phyloP scores from a whole-genome alignment of 2,888 invertebrate genomes.

The Synanthedon tipuliformis region DNA sequence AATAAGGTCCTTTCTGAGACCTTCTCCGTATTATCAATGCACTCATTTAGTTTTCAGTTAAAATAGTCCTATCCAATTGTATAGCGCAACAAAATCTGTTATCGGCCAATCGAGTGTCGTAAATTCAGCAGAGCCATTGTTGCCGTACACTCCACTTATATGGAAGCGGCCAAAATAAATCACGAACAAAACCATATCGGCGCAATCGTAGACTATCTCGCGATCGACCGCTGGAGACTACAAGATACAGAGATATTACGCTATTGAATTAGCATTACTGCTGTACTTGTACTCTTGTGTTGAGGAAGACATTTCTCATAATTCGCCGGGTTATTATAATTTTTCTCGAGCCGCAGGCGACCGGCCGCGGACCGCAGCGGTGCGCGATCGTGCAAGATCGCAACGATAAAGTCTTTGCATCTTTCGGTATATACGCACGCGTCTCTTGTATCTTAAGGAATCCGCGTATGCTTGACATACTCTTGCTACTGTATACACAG shows the following conservation, averaged over 20 bases:
- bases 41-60: neutral
- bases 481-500: neutral
- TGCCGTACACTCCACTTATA: constrained; percentile 58
- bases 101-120: constrained; percentile 65
- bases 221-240: constrained; percentile 46
- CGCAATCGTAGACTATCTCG: constrained; percentile 57
- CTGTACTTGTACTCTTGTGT: constrained; percentile 27
- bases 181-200: constrained; percentile 66
- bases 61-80: neutral
- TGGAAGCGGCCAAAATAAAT: constrained; percentile 66
- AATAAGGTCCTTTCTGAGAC: no score
- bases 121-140: constrained; percentile 63
- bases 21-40: neutral
- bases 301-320: constrained; percentile 34
- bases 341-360: constrained; percentile 32
- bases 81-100: constrained; percentile 47
- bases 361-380: constrained; percentile 17
- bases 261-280: constrained; percentile 66
- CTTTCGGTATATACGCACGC: neutral
- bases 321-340: constrained; percentile 48
- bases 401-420: neutral
- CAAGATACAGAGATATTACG: constrained; percentile 58
- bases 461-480: neutral
- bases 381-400: constrained; percentile 50
- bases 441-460: neutral